Evolutionary conservation across 1,140 invertebrate species (phyloP).

Genomic region (Magallana ariakensis): DNA sequence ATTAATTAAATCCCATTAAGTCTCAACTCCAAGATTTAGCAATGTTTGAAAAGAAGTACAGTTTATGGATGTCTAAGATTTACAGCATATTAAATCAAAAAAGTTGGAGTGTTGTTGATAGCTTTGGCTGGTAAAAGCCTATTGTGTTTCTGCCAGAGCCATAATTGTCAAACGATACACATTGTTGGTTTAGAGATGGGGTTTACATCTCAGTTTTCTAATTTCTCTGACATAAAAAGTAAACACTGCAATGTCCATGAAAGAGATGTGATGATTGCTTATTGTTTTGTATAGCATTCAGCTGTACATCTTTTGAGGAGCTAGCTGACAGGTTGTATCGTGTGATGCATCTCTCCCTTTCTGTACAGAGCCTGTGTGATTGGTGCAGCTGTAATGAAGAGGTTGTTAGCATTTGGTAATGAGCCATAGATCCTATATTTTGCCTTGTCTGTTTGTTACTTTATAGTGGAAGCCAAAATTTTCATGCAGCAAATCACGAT

Average conservation of each 20-base stretch:
- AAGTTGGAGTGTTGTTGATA: neutral
- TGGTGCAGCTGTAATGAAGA: neutral
- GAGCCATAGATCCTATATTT: constrained; percentile 24
- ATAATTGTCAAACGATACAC: constrained; percentile 31
- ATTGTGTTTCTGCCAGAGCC: constrained; percentile 19
- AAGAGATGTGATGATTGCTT: constrained; percentile 12
- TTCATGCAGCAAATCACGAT: too few relatives aligned
- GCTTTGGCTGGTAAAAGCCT: neutral
- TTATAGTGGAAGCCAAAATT: neutral
- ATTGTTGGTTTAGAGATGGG: constrained; percentile 14
- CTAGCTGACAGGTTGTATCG: constrained; percentile 16
- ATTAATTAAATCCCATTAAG: neutral
- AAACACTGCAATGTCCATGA: constrained; percentile 5
- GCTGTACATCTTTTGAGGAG: constrained; percentile 2
- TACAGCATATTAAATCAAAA: neutral
- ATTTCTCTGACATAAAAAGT: constrained; percentile 29
- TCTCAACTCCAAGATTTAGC: neutral
- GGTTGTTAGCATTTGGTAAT: constrained; percentile 38
- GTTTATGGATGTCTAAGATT: neutral
- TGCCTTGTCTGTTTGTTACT: neutral
- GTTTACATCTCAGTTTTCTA: constrained; percentile 25
- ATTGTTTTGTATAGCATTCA: constrained; percentile 12
- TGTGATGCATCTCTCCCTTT: neutral
- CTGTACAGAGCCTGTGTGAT: neutral
- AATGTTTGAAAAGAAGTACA: too few relatives aligned